These are phyloP conservation scores for Copidosoma floridanum DNA, from an alignment of 1,140 invertebrate species.

Conservation along the genomic window DNA sequence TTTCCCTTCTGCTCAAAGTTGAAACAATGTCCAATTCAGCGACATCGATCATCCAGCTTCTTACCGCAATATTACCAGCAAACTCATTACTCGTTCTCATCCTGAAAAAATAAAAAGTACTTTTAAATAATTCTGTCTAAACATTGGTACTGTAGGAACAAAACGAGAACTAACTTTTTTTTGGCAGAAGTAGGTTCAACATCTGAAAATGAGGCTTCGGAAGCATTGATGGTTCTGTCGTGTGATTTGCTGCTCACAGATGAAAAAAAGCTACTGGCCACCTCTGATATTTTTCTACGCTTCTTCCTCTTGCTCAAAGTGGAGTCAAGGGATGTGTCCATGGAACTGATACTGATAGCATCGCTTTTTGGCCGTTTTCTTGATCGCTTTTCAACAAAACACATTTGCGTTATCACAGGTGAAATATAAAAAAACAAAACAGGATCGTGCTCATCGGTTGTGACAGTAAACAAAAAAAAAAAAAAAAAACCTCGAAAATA, in stretches of 20 bases:
- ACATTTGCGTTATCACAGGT: neutral
- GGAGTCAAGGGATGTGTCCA: conserved; percentile 47
- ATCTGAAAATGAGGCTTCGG: conserved; percentile 40
- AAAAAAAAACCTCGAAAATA: too few species aligned
- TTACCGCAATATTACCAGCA: conserved; percentile 38
- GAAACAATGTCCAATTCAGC: conserved; percentile 32
- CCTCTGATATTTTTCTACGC: conserved; percentile 48
- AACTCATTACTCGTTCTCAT: conserved; percentile 31
- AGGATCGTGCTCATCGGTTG: too few species aligned
- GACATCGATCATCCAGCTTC: conserved; percentile 46
- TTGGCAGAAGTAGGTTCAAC: conserved; percentile 33
- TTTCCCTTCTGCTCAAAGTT: conserved; percentile 38
- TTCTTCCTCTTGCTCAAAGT: conserved; percentile 46
- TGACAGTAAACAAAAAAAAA: too few species aligned
- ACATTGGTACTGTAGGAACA: conserved; percentile 19
- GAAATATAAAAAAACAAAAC: neutral
- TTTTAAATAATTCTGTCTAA: neutral
- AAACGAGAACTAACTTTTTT: conserved; percentile 31
- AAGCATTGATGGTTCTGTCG: conserved; percentile 37
- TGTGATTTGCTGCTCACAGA: conserved; percentile 33
- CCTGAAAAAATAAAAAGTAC: conserved; percentile 19
- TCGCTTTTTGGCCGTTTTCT: conserved; percentile 51
- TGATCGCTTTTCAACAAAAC: too few species aligned
- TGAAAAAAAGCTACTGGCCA: conserved; percentile 47
- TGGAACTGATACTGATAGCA: conserved; percentile 46